These are phyloP conservation scores for Dendrophyllia cribrosa DNA, from an alignment of 64 coral and sea anemone species.

Conservation along the genomic window DNA sequence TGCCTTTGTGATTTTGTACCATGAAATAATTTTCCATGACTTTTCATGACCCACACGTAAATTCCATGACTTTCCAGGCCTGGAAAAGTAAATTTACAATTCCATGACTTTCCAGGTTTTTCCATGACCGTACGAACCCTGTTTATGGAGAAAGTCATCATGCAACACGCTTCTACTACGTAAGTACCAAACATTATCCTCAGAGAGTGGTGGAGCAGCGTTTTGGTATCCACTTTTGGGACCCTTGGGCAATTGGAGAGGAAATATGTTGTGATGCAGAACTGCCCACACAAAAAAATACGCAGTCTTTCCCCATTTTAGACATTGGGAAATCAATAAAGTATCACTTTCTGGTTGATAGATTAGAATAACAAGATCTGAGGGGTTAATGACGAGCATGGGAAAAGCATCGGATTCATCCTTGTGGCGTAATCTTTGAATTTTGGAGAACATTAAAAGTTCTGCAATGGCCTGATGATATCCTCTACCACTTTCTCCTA, in stretches of 20 bases:
- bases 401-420: background rate
- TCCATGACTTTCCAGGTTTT: no score
- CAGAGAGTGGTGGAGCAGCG: background rate
- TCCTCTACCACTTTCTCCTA: background rate
- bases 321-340: background rate
- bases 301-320: background rate
- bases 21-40: no score
- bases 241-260: background rate
- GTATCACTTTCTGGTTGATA: constrained; percentile 7
- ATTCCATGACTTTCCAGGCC: no score
- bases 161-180: background rate
- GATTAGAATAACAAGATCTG: constrained; percentile 5
- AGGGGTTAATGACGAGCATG: background rate
- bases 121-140: no score
- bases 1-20: no score
- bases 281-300: constrained; percentile 13
- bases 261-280: constrained; percentile 9
- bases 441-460: constrained; percentile 7
- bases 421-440: background rate
- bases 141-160: no score
- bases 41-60: no score
- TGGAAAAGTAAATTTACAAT: no score
- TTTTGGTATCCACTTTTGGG: background rate
- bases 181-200: background rate
- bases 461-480: constrained; percentile 1